Base-by-base conservation (phyloP, 1,140 invertebrate genomes). In the Heliconius nattereri region DNA sequence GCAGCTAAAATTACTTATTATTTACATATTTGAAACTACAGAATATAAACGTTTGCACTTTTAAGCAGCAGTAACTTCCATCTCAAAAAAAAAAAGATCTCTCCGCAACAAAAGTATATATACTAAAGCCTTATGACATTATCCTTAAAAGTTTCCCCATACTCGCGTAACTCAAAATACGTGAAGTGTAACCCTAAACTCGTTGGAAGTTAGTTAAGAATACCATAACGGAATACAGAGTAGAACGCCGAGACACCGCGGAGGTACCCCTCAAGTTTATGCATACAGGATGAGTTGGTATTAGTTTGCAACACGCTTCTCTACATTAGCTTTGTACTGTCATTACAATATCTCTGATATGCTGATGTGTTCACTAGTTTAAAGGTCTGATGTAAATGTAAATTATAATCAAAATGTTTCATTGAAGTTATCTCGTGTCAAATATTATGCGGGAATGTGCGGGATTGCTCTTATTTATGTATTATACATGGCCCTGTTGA, bases 281-380 rank as follows among this genome's bases (percentile, higher is more conserved):
- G 89, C 89, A 92, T 92, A 85, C 87, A 70, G 85, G 85, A 92
- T 91, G 89, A 90, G 83, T 79, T 84, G 80, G 80, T 88, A 92
- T 92, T 90, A 91, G 87, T 90, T 90, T 52, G 71, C 72, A 81
- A 86, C 83, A 86, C 75, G 79, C 83, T 84, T 66, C 71, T 84
- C 78, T 71, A 37, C 73, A 84, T 85, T 85, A 78, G 78, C 87
- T 87, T 87, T 87, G 85, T 89, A 85, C 81, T 85, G 80, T 86
- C 85, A 88, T 89, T 88, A 89, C 85, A 88, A 90, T 87, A 87
- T 88, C 85, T 89, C 29, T 90, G 88, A 87, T 89, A 86, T 89
- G 88, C 78, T 86, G 85, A 91, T 89, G 81, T 83, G 83, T 78
- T 71, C 78, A 54, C 73, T 76, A 82, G 74, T 78, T 84, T 75